Evolutionary conservation across 2,113 vertebrate genomes (phyloP).

Genomic region (Larimichthys crocea): DNA sequence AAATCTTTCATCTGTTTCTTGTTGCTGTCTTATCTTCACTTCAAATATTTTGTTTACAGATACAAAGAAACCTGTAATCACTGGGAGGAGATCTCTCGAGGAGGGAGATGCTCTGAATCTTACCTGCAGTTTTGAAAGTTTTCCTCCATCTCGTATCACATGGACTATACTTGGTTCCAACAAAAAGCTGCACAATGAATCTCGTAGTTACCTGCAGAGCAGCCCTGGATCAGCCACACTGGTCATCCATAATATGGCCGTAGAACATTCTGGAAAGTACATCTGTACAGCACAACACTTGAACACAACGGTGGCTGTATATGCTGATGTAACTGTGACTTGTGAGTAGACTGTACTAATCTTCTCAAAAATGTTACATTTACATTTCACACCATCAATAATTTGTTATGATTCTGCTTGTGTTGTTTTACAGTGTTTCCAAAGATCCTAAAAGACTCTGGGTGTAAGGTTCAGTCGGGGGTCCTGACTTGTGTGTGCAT

Average conservation of each 20-base stretch:
- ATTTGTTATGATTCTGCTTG: neutral
- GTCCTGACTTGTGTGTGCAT: slow-evolving; percentile 62
- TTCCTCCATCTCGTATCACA: slow-evolving; percentile 33
- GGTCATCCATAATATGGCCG: neutral
- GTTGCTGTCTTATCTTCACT: neutral
- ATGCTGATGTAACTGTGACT: neutral
- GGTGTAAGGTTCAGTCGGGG: slow-evolving; percentile 20
- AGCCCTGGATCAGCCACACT: neutral
- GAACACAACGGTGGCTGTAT: neutral
- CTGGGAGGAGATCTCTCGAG: neutral
- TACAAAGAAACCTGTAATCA: slow-evolving; percentile 22
- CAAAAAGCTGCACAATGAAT: neutral
- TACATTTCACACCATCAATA: neutral
- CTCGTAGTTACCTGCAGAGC: neutral
- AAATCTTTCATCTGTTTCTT: neutral
- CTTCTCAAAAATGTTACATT: neutral
- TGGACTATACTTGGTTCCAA: slow-evolving; percentile 23
- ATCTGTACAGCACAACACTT: neutral
- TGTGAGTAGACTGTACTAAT: slow-evolving; percentile 39
- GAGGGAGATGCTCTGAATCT: slow-evolving; percentile 34
- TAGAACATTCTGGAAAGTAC: neutral
- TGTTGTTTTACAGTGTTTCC: slow-evolving; percentile 17
- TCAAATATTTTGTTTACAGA: no score
- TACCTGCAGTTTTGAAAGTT: slow-evolving; percentile 52
- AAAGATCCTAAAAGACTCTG: slow-evolving; percentile 29